Base-by-base conservation (phyloP, 2,113 vertebrate species). In the Arvicanthis niloticus region DNA sequence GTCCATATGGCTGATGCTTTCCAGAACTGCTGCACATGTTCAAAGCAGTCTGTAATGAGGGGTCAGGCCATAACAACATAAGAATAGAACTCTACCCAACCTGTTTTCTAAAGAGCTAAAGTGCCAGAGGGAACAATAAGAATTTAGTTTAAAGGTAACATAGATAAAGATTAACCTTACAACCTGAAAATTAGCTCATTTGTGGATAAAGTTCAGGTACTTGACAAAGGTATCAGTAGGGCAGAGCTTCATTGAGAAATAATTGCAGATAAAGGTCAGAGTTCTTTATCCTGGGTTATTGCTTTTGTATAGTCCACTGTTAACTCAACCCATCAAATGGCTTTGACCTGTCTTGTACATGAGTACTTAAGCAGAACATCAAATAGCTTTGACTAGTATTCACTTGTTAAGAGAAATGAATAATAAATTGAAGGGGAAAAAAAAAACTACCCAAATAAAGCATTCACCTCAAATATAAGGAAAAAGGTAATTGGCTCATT, bases 141-240 rank as follows among this genome's bases (percentile, higher is more conserved):
- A 53, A 81, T 97, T 93, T 94, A 67, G 77, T 88, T 96, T 92
- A 89, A 98, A 97, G 93, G 58, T 89, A 97, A 96, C 77, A 85
- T 15, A 73, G 97, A 96, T 96, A 85, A 97, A 98, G 95, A 98
- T 95, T 97, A 98, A 98, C 97, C 98, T 97, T 87, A 92, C 85
- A 97, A 97, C 67, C 91, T 95, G 72, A 95, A 96, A 97, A 73
- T 91, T 75, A 95, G 91, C 96, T 97, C 92, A 98, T 95, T 96
- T 97, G 96, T 37, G 68, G 81, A 85, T 95, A 80, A 91, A 96
- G 87, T 51, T 87, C 78, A 97, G 84, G 76, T 40, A 89, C 45
- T 89, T 97, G 96, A 96, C 76, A 91, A 88, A 42, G 1, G 84
- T 95, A 93, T 68, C 7, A 40, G 58, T 48, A 87, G 82, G 42